Conservation (phyloP, 2,888 invertebrate genomes). For the Andrena bucephala region DNA sequence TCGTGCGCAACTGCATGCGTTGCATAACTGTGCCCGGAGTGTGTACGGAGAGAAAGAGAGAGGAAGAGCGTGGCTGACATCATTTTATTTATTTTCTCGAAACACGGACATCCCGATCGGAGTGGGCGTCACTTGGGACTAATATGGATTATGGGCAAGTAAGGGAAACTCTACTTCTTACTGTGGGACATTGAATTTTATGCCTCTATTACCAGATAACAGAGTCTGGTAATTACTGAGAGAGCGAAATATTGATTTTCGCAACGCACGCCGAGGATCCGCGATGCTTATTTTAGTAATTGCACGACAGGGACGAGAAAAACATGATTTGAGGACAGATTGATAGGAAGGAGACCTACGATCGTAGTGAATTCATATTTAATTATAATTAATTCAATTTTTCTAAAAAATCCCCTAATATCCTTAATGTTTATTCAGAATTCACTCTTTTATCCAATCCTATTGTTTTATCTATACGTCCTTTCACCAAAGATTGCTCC, state of each 20-base stretch:
- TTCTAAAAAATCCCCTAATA: too few relatives aligned
- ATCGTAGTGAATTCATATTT: neutral
- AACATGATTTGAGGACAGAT: neutral
- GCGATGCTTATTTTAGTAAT: neutral
- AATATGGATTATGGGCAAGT: slow-evolving; percentile 4
- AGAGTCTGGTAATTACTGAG: neutral
- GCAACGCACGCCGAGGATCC: neutral
- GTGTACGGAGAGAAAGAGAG: slow-evolving; percentile 5
- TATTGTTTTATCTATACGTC: neutral
- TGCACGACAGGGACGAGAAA: neutral
- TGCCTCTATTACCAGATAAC: neutral
- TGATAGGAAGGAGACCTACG: neutral
- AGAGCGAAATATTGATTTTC: slow-evolving; percentile 13
- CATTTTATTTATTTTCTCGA: slow-evolving; percentile 19
- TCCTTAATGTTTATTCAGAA: neutral
- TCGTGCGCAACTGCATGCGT: slow-evolving; percentile 45
- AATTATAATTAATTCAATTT: too few relatives aligned
- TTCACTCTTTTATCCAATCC: neutral
- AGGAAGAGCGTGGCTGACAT: neutral
- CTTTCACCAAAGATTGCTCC: neutral
- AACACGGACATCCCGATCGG: neutral
- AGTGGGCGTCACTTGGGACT: neutral
- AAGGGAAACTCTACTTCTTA: neutral
- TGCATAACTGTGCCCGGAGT: slow-evolving; percentile 53
- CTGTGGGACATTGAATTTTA: neutral